Percentiles rank a stretch among this genome's conserved stretches.
These are phyloP conservation scores for Drosophila algonquin DNA, from an alignment of 2,888 invertebrate species.

Conservation along the genomic window DNA sequence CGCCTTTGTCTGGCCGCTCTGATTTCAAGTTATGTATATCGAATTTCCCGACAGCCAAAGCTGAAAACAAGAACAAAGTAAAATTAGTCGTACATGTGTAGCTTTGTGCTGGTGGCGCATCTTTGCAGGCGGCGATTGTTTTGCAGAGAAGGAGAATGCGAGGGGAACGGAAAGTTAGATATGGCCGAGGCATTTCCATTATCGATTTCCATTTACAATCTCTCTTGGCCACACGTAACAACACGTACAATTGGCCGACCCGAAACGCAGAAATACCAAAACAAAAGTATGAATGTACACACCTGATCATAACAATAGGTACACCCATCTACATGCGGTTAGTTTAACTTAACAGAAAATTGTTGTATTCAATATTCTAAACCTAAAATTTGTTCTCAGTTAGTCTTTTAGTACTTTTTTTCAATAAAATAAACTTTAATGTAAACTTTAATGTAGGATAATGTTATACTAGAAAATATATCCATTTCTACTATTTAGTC, in stretches of 20 bases:
- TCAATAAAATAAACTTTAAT: no score
- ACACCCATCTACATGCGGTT: no score
- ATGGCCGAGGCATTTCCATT: constrained; percentile 58
- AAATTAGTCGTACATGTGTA: constrained; percentile 38
- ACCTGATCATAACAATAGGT: no score
- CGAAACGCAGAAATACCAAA: constrained; percentile 2
- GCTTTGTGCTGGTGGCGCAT: background rate
- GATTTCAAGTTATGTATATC: constrained; percentile 43
- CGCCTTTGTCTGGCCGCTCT: background rate
- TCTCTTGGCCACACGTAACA: constrained; percentile 23
- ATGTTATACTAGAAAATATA: no score
- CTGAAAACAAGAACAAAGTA: constrained; percentile 31
- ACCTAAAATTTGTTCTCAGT: no score
- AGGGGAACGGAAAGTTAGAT: constrained; percentile 10
- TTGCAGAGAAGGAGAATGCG: background rate
- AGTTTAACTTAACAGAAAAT: no score
- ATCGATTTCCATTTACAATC: constrained; percentile 68
- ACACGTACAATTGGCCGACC: constrained; percentile 12
- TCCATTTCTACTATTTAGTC: no score
- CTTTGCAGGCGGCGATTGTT: background rate
- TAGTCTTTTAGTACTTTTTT: no score
- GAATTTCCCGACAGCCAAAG: constrained; percentile 59
- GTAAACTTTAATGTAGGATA: no score
- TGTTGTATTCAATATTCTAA: no score
- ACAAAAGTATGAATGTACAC: background rate